Evolutionary conservation across 2,797 vertebrate genomes (phyloP).

Genomic region (Paedocypris micromegethes): DNA sequence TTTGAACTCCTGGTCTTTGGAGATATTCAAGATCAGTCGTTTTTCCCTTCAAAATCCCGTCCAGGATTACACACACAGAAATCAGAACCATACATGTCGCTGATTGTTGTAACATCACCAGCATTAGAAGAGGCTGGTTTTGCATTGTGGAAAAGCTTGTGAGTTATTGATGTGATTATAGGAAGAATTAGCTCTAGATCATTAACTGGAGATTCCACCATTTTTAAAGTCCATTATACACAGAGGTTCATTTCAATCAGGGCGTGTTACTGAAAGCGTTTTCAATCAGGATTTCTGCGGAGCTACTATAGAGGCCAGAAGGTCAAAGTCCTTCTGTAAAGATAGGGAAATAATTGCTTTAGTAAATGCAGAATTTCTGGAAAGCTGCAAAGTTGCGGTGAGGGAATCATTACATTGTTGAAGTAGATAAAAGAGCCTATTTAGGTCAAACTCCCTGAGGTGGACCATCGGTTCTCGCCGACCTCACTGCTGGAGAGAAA

Average conservation of each 20-base stretch:
- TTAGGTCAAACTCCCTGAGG: constrained; percentile 42
- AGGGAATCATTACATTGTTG: constrained; percentile 55
- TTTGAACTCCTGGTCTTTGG: no score
- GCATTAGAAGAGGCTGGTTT: constrained; percentile 7
- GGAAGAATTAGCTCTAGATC: no score
- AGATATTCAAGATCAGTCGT: no score
- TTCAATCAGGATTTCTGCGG: constrained; percentile 34
- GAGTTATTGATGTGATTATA: no score
- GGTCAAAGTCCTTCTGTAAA: constrained; percentile 24
- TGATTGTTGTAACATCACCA: no score
- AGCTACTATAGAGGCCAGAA: constrained; percentile 26
- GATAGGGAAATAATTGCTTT: constrained; percentile 38
- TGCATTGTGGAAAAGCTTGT: constrained; percentile 6
- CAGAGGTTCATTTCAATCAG: constrained; percentile 34
- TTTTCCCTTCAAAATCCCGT: not conserved
- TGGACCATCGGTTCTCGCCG: constrained; percentile 30
- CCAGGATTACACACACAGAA: not conserved
- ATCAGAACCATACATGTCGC: no score
- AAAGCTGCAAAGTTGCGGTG: constrained; percentile 38
- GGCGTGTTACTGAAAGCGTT: constrained; percentile 23
- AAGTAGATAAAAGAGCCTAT: constrained; percentile 52
- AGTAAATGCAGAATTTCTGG: constrained; percentile 26
- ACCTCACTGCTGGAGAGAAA: constrained; percentile 29
- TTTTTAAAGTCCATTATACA: constrained; percentile 8
- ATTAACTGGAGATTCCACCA: constrained; percentile 27